phyloP scores from a whole-genome alignment of 2,797 vertebrate species.

The Pseudochromis fuscus region DNA sequence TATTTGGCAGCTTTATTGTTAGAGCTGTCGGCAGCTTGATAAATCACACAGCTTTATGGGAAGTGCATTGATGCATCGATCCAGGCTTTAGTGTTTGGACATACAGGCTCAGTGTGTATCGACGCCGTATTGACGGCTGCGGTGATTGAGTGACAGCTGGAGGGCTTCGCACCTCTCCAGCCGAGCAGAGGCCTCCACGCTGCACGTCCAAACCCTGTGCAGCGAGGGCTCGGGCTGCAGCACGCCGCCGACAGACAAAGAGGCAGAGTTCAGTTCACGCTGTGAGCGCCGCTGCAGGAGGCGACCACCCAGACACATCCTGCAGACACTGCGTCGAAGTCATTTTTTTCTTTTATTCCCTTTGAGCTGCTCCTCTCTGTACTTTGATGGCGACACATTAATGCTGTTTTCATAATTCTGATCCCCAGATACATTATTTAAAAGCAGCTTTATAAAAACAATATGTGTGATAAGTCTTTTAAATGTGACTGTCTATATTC shows the following conservation, averaged over 20 bases:
- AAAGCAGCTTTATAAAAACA: slow-evolving; percentile 18
- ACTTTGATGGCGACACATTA: slow-evolving; percentile 28
- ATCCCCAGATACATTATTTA: slow-evolving; percentile 42
- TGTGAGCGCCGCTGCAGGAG: slow-evolving; percentile 39
- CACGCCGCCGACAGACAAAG: slow-evolving; percentile 26
- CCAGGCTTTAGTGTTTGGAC: slow-evolving; percentile 65
- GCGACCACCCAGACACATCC: slow-evolving; percentile 18
- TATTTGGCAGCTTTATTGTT: slow-evolving; percentile 77
- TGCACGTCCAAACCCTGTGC: not conserved
- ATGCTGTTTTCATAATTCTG: slow-evolving; percentile 19
- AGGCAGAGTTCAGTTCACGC: slow-evolving; percentile 36
- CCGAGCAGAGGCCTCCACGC: slow-evolving; percentile 1
- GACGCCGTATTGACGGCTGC: slow-evolving; percentile 64
- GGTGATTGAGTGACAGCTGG: slow-evolving; percentile 62
- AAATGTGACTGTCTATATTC: not conserved
- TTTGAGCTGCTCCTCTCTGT: slow-evolving; percentile 29
- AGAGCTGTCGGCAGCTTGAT: slow-evolving; percentile 58
- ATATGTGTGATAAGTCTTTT: not conserved
- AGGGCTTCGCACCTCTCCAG: slow-evolving; percentile 19
- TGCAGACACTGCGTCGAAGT: slow-evolving; percentile 16
- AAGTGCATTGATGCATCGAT: slow-evolving; percentile 64
- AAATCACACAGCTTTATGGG: slow-evolving; percentile 69
- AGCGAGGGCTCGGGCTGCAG: slow-evolving; percentile 15
- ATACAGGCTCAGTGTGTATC: slow-evolving; percentile 57
- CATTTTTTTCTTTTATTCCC: slow-evolving; percentile 36